A percentile compares a stretch with the other conserved stretches of the same genome.
These are phyloP conservation scores for Apogon hyalosoma DNA, from an alignment of 2,797 vertebrate species.

Conservation along the genomic window DNA sequence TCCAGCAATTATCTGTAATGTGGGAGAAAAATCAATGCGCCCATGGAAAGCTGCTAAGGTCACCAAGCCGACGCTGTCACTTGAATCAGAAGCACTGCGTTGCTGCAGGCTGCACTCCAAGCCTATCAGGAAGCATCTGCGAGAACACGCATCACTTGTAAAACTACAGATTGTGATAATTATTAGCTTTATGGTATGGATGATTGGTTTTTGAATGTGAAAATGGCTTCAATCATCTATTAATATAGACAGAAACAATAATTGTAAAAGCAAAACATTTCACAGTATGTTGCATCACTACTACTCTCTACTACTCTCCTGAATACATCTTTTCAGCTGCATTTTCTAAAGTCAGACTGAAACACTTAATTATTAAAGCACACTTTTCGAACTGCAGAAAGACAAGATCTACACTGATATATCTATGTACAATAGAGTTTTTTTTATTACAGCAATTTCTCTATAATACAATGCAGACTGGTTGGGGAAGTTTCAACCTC, in stretches of 20 bases:
- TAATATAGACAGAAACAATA: conserved; percentile 12
- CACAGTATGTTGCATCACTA: conserved; percentile 1
- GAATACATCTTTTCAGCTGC: background rate
- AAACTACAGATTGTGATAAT: conserved; percentile 46
- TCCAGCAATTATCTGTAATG: conserved; percentile 93
- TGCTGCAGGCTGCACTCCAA: conserved; percentile 59
- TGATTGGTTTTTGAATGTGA: conserved; percentile 57
- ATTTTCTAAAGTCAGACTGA: background rate
- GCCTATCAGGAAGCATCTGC: conserved; percentile 51
- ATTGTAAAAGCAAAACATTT: background rate
- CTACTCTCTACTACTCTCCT: too few relatives aligned
- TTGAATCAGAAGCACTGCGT: conserved; percentile 66
- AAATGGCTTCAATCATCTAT: conserved; percentile 37
- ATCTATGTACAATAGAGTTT: background rate
- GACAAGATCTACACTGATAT: background rate
- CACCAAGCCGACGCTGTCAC: conserved; percentile 75
- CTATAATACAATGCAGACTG: background rate
- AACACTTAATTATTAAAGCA: too few relatives aligned
- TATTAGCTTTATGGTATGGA: conserved; percentile 52
- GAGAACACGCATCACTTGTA: conserved; percentile 46
- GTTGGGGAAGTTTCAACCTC: background rate
- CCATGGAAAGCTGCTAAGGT: conserved; percentile 87
- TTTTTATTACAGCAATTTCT: conserved; percentile 2
- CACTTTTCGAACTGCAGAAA: background rate
- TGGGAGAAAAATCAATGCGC: conserved; percentile 90